A percentile compares a stretch with the other conserved stretches of the same genome.
Evolutionary conservation across 2,888 invertebrate species (phyloP).

Genomic region (Harpalus rufipes): DNA sequence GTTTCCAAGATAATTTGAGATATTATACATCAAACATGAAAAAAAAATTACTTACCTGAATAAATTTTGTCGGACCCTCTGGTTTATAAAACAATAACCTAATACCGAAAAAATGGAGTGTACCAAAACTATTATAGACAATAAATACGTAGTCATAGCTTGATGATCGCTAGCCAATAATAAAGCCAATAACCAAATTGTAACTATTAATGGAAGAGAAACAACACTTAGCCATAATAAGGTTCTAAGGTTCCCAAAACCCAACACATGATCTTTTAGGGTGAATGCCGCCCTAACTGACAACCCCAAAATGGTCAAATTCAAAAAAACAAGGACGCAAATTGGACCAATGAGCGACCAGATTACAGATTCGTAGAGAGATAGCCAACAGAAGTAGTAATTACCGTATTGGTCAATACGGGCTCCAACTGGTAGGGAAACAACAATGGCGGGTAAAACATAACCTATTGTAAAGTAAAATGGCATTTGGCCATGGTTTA

Average conservation of each 20-base stretch:
- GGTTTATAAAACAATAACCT: constrained; percentile 93
- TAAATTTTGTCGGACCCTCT: constrained; percentile 89
- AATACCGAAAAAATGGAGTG: constrained; percentile 91
- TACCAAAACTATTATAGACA: constrained; percentile 87
- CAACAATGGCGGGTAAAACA: constrained; percentile 93
- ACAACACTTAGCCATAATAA: constrained; percentile 92
- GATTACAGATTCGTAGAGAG: constrained; percentile 94
- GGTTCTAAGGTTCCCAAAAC: constrained; percentile 90
- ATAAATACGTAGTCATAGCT: constrained; percentile 86
- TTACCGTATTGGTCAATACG: constrained; percentile 97
- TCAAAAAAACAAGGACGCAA: constrained; percentile 87
- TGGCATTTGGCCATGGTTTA: constrained; percentile 95
- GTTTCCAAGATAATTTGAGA: too few relatives aligned
- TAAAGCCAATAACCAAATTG: constrained; percentile 92
- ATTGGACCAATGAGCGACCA: constrained; percentile 98
- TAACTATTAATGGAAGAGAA: constrained; percentile 89
- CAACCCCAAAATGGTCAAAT: constrained; percentile 88
- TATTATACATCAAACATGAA: too few relatives aligned
- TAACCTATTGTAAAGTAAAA: constrained; percentile 96
- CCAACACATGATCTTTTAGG: constrained; percentile 92
- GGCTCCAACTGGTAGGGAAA: constrained; percentile 94
- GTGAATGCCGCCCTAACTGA: constrained; percentile 95
- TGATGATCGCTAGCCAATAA: constrained; percentile 87
- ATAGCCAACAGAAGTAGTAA: constrained; percentile 96
- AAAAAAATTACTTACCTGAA: constrained; percentile 75